phyloP scores from a whole-genome alignment of 1,140 invertebrate genomes.

The Achatina immaculata region DNA sequence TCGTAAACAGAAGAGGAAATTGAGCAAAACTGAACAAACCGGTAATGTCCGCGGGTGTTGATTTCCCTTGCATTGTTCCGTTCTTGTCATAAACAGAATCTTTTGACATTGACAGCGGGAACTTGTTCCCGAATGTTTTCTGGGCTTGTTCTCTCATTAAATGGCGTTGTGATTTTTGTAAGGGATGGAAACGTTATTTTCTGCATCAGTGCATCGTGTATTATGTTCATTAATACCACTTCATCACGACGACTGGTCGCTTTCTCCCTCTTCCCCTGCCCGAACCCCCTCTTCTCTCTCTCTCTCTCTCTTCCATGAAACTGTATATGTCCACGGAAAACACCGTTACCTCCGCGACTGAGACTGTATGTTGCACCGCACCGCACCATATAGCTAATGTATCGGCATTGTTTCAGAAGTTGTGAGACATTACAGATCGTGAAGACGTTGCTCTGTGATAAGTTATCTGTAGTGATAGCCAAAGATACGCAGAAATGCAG shows the following conservation, averaged over 20 bases:
- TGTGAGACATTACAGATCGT: too few relatives aligned
- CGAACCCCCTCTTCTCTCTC: too few relatives aligned
- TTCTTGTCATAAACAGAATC: conserved; percentile 7
- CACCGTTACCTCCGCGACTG: too few relatives aligned
- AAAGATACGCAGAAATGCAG: too few relatives aligned
- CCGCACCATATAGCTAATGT: too few relatives aligned
- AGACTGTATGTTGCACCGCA: too few relatives aligned
- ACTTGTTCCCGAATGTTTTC: neutral
- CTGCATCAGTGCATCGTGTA: neutral
- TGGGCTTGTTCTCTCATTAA: conserved; percentile 31
- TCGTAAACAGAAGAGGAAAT: conserved; percentile 32
- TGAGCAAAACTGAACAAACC: conserved; percentile 29
- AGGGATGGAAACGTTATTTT: neutral
- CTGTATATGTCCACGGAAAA: too few relatives aligned
- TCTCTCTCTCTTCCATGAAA: too few relatives aligned
- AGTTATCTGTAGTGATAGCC: too few relatives aligned
- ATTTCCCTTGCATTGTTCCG: neutral
- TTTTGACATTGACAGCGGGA: conserved; percentile 12
- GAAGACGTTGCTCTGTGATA: too few relatives aligned
- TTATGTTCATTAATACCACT: neutral
- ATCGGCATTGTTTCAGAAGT: too few relatives aligned
- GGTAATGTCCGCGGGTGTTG: conserved; percentile 9
- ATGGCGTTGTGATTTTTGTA: neutral
- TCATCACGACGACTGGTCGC: neutral
- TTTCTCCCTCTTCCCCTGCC: too few relatives aligned